Conservation (phyloP, 2,888 invertebrate species). For the Crioceris asparagi region DNA sequence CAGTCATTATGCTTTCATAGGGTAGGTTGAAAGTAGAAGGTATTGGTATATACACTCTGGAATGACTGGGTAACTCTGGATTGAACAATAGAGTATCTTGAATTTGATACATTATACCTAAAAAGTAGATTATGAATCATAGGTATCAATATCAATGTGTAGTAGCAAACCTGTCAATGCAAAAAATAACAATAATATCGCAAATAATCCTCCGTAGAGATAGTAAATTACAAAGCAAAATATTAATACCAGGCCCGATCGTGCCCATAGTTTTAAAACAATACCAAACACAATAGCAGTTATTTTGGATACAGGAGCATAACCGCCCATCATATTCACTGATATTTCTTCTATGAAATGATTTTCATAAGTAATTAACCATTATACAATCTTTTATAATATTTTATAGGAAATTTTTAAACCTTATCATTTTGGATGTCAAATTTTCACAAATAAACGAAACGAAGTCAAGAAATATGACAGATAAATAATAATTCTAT, state of each 20-base stretch:
- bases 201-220: slow-evolving; percentile 68
- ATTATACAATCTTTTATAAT: too few species aligned
- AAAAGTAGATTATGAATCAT: slow-evolving; percentile 20
- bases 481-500: too few species aligned
- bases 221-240: slow-evolving; percentile 70
- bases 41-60: slow-evolving; percentile 76
- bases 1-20: slow-evolving; percentile 71
- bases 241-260: slow-evolving; percentile 62
- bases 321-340: slow-evolving; percentile 33
- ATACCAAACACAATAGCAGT: slow-evolving; percentile 42
- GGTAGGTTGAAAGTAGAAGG: slow-evolving; percentile 79
- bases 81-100: slow-evolving; percentile 82
- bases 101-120: slow-evolving; percentile 73
- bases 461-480: too few species aligned
- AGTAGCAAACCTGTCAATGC: slow-evolving; percentile 55
- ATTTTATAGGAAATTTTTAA: too few species aligned
- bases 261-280: slow-evolving; percentile 65
- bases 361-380: too few species aligned
- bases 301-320: slow-evolving; percentile 35
- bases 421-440: too few species aligned
- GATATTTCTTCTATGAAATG: too few species aligned
- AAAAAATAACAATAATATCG: slow-evolving; percentile 56
- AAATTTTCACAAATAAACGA: too few species aligned
- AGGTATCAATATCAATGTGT: neutral
- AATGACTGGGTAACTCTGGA: slow-evolving; percentile 81